Evolutionary conservation across 2,113 vertebrate species (phyloP).

Genomic region (Arizona elegans): DNA sequence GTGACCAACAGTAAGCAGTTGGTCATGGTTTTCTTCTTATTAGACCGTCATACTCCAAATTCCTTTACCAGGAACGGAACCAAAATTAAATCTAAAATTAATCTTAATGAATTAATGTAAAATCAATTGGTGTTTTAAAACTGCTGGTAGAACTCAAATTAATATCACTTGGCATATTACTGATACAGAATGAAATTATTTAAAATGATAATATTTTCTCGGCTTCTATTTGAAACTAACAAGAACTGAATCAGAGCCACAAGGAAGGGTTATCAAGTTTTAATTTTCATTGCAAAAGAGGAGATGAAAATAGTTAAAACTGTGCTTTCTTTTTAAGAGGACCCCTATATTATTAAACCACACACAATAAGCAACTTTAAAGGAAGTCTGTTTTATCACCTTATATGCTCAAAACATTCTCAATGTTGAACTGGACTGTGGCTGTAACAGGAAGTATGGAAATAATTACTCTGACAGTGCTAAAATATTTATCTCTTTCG

Average conservation of each 20-base stretch:
- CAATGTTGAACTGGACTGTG: background rate
- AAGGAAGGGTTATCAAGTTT: background rate
- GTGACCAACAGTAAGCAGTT: background rate
- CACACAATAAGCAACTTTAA: background rate
- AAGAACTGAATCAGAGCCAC: background rate
- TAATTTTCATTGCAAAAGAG: background rate
- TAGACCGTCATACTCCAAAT: background rate
- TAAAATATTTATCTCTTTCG: background rate
- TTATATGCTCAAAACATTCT: background rate
- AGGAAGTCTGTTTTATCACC: constrained; percentile 5
- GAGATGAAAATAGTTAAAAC: background rate
- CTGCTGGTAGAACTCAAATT: background rate
- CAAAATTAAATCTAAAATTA: background rate
- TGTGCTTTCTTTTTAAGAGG: background rate
- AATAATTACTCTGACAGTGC: background rate
- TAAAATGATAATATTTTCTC: background rate
- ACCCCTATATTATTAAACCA: background rate
- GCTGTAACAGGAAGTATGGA: background rate
- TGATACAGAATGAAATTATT: background rate
- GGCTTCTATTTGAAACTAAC: background rate
- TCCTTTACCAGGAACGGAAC: background rate
- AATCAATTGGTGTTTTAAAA: background rate
- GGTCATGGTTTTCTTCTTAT: background rate
- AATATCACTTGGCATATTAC: background rate
- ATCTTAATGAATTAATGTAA: background rate